Evolutionary conservation across 2,797 vertebrate species (phyloP).

Genomic region (Myotis findleyi): DNA sequence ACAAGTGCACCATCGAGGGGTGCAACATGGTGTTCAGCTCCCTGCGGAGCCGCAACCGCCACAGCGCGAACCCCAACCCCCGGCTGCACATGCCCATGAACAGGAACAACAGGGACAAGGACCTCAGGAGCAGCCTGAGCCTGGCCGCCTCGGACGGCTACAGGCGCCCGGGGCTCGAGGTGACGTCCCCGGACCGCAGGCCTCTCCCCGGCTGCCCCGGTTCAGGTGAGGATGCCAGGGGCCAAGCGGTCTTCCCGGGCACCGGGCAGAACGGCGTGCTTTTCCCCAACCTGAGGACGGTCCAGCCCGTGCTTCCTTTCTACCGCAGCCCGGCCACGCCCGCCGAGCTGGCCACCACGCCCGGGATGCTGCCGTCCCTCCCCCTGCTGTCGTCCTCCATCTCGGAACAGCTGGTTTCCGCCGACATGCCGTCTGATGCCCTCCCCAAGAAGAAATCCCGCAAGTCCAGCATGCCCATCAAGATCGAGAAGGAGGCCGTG

Average conservation of each 20-base stretch:
- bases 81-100: constrained; percentile 99
- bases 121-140: constrained; percentile 90
- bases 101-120: constrained; percentile 97
- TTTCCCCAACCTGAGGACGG: constrained; percentile 97
- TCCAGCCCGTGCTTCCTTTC: constrained; percentile 98
- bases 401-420: constrained; percentile 89
- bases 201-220: constrained; percentile 90
- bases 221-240: constrained; percentile 90
- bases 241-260: constrained; percentile 89
- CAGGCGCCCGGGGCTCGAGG: constrained; percentile 88
- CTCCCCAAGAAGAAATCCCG: constrained; percentile 98
- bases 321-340: constrained; percentile 96
- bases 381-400: constrained; percentile 94
- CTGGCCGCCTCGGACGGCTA: constrained; percentile 88
- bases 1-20: constrained; percentile 97
- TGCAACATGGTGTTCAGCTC: constrained; percentile 99
- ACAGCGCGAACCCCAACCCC: constrained; percentile 98
- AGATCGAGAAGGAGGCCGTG: constrained; percentile 95
- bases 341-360: constrained; percentile 96
- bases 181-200: constrained; percentile 87
- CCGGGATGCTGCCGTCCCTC: constrained; percentile 94
- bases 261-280: constrained; percentile 94
- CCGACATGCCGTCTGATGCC: constrained; percentile 88
- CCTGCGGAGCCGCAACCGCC: constrained; percentile 96
- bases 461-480: constrained; percentile 99